Percentiles rank a stretch among this genome's conserved stretches.
Conservation (phyloP, 2,888 invertebrate species). For the Hesperia comma region DNA sequence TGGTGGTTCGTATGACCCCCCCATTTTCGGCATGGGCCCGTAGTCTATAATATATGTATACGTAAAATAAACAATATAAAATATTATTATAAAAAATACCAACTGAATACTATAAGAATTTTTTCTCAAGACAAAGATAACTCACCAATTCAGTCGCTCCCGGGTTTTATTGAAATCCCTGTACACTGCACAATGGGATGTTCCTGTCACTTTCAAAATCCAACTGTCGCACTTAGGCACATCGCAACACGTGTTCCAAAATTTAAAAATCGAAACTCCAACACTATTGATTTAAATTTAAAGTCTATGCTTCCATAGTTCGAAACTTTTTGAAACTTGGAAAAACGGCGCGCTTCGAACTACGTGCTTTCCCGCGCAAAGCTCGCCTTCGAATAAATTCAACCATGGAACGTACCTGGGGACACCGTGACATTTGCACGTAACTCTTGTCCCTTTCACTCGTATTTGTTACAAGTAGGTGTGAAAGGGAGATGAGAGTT, state of each 20-base stretch:
- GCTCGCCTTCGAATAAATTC: slow-evolving; percentile 77
- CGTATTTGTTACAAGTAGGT: slow-evolving; percentile 34
- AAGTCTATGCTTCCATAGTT: slow-evolving; percentile 32
- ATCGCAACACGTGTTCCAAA: slow-evolving; percentile 52
- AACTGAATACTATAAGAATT: background rate
- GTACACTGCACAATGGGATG: slow-evolving; percentile 65
- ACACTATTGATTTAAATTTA: slow-evolving; percentile 16
- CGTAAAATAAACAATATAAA: too few species aligned
- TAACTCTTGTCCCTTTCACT: slow-evolving; percentile 55
- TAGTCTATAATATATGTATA: too few species aligned
- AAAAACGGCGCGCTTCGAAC: slow-evolving; percentile 57
- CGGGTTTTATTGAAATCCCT: slow-evolving; percentile 66
- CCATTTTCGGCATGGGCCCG: too few species aligned
- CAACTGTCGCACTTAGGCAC: slow-evolving; percentile 59
- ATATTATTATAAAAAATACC: background rate
- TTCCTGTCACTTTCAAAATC: slow-evolving; percentile 58
- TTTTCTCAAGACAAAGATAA: slow-evolving; percentile 41
- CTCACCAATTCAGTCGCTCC: slow-evolving; percentile 69
- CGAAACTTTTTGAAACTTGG: slow-evolving; percentile 47
- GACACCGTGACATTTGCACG: slow-evolving; percentile 68
- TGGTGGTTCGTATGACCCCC: too few species aligned
- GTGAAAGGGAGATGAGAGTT: slow-evolving; percentile 51
- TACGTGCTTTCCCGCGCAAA: slow-evolving; percentile 79
- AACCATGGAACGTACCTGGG: slow-evolving; percentile 71
- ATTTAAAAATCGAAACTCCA: slow-evolving; percentile 39